Base-by-base conservation (phyloP, 2,797 vertebrate genomes). In the Rhodeus uyekii region DNA sequence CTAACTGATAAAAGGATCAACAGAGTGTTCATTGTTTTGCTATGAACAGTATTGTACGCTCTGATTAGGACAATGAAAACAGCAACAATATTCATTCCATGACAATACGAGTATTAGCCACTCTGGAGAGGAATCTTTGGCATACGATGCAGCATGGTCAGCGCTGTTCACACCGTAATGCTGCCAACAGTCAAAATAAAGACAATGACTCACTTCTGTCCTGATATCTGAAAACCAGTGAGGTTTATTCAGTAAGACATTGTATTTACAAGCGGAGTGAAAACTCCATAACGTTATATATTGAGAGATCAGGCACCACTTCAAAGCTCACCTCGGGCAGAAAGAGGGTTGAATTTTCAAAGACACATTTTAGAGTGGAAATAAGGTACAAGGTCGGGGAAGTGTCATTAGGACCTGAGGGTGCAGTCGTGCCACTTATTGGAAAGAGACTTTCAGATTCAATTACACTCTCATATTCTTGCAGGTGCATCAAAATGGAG, bases 131-230 rank as follows among this genome's bases (percentile, higher is more conserved):
- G 79, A 16, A 71, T 76, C 10, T 29, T 29, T 84, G 83, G 78
- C 44, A 78, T 60, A 13, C 67, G 24, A 69, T 63, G 73, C 24
- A 77, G 55, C 27, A 65, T 55, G 83, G 79, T 61, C 83, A 82
- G 46, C 16, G 9, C 39, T 48, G 65, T 75, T 50, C 80, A 65
- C 67, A 73, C 53, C 29, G 24, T 55, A 68, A 68, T n/a, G 48
- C 80, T 79, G 71, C 50, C 63, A 65, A 34, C 32, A 76, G 73
- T 32, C 83, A 84, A 81, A 76, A 63, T 76, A 58, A 81, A 84
- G 76, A 86, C 85, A 87, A 87, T 83, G 65, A 83, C 84, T 84
- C 60, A 84, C 74, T 65, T 67, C 42, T 60, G 61, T 63, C 58
- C 42, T 39, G 83, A 84, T 76, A 65, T 82, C 79, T 79, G 55